These are phyloP conservation scores for Caenorhabditis afra DNA, from an alignment of 2,888 invertebrate genomes.

Conservation along the genomic window DNA sequence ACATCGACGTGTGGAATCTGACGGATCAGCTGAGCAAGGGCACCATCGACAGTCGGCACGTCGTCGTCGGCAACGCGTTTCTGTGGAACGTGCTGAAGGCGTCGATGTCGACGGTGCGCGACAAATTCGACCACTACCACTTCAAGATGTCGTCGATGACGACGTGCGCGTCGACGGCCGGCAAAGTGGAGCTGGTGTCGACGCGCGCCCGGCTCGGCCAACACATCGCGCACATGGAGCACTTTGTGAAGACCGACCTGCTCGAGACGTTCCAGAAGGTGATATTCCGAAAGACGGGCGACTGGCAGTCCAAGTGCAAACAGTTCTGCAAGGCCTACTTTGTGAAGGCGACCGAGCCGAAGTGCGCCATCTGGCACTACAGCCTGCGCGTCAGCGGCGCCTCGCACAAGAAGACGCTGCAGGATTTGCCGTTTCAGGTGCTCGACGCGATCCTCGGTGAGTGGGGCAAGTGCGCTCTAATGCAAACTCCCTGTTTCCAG, in stretches of 20 bases:
- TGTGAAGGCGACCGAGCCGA: conserved; percentile 29
- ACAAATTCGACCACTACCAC: conserved; percentile 54
- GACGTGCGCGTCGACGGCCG: background rate
- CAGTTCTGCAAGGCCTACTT: conserved; percentile 43
- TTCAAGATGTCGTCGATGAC: conserved; percentile 39
- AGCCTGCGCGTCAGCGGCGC: conserved; percentile 43
- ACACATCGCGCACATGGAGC: background rate
- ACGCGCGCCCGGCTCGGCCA: conserved; percentile 6
- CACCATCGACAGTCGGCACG: conserved; percentile 34
- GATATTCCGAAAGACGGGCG: conserved; percentile 42
- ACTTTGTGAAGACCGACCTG: conserved; percentile 26
- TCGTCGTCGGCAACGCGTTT: conserved; percentile 53
- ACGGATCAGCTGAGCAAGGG: conserved; percentile 36
- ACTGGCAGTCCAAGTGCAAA: conserved; percentile 25
- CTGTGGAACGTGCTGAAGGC: conserved; percentile 57
- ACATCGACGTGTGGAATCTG: conserved; percentile 34
- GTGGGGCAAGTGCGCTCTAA: too few species aligned
- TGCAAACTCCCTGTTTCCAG: conserved; percentile 14
- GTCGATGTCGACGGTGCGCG: conserved; percentile 39
- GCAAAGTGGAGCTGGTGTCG: conserved; percentile 23
- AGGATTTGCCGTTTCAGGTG: conserved; percentile 32
- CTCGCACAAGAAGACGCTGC: conserved; percentile 53
- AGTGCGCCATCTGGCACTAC: conserved; percentile 56
- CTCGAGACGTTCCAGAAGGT: conserved; percentile 20
- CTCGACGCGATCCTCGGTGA: background rate